Evolutionary conservation across 2,113 vertebrate genomes (phyloP).

Genomic region (Antechinus flavipes): DNA sequence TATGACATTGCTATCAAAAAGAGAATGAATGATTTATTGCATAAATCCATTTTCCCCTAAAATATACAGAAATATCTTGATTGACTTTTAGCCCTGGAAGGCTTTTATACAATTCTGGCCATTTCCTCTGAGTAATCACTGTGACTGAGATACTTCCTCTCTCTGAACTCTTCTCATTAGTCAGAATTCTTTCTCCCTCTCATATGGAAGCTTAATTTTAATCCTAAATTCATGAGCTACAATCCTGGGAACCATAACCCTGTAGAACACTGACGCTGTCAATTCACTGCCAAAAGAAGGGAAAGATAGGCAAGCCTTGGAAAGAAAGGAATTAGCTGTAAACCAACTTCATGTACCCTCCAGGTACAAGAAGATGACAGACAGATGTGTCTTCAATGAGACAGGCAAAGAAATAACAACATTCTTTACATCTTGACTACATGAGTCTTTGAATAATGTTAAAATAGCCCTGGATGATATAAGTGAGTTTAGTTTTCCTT

Average conservation of each 20-base stretch:
- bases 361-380: neutral
- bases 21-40: neutral
- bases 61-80: neutral
- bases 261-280: constrained; percentile 17
- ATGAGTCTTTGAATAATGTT: neutral
- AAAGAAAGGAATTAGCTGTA: neutral
- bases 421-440: neutral
- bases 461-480: neutral
- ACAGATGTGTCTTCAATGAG: neutral
- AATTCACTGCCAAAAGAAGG: neutral
- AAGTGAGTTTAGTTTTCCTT: constrained; percentile 20
- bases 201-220: neutral
- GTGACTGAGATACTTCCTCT: neutral
- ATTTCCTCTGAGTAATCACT: neutral
- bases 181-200: constrained; percentile 4
- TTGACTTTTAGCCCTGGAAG: neutral
- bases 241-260: constrained; percentile 10
- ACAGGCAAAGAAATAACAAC: neutral
- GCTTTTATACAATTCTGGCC: neutral
- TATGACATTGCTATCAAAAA: neutral
- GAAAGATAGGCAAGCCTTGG: neutral
- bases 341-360: neutral
- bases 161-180: neutral
- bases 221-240: neutral
- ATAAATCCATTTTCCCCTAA: neutral